A percentile compares a stretch with the other conserved stretches of the same genome.
These are phyloP conservation scores for Hyalella azteca DNA, from an alignment of 2,888 invertebrate genomes.

Conservation along the genomic window DNA sequence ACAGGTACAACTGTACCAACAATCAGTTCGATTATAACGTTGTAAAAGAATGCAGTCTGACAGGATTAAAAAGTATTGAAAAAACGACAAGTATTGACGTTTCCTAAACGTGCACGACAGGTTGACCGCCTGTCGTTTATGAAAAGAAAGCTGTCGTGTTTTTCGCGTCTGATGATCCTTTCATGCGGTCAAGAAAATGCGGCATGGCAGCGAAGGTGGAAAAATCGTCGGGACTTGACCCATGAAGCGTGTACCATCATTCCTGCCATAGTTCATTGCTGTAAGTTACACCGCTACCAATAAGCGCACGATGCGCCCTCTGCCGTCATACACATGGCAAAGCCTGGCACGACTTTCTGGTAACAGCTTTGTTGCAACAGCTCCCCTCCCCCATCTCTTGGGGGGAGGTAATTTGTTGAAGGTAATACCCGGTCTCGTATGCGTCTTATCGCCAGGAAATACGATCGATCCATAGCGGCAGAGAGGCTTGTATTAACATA, in stretches of 20 bases:
- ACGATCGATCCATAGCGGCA: conserved; percentile 1
- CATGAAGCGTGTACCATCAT: background rate
- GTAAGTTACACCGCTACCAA: conserved; percentile 33
- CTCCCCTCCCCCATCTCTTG: background rate
- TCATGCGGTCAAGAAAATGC: too few species aligned
- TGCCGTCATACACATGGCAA: background rate
- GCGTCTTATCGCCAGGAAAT: conserved; percentile 25
- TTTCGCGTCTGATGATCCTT: too few species aligned
- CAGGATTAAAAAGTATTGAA: too few species aligned
- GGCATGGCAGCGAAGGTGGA: too few species aligned
- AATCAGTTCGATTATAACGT: too few species aligned
- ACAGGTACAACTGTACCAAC: too few species aligned
- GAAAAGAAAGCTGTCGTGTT: too few species aligned
- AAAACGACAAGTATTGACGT: too few species aligned
- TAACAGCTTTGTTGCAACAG: background rate
- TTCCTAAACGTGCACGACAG: too few species aligned
- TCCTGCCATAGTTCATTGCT: conserved; percentile 10
- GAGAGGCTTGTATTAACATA: conserved; percentile 1
- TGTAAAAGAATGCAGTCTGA: too few species aligned
- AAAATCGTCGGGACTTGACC: background rate
- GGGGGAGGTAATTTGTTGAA: background rate
- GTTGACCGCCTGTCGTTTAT: too few species aligned
- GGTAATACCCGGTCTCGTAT: background rate
- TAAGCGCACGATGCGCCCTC: conserved; percentile 8
- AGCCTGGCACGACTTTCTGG: background rate